A percentile compares a stretch with the other conserved stretches of the same genome.
Conservation (phyloP, 2,888 invertebrate species). For the Dromius quadrimaculatus region DNA sequence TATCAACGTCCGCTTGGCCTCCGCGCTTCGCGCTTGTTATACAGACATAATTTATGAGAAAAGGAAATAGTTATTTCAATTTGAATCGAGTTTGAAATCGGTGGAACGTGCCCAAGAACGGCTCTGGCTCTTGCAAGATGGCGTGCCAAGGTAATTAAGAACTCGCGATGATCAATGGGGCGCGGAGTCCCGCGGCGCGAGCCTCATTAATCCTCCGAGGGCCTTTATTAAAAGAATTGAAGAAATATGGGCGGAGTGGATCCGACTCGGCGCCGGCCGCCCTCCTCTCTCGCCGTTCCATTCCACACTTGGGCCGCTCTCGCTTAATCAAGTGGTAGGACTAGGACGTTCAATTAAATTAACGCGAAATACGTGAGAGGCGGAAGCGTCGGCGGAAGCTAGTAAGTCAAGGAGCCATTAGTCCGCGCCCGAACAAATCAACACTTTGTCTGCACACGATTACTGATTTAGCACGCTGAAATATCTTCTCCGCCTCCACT, state of each 20-base stretch:
- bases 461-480: slow-evolving; percentile 39
- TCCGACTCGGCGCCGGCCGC: slow-evolving; percentile 49
- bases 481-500: slow-evolving; percentile 25
- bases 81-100: slow-evolving; percentile 62
- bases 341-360: slow-evolving; percentile 62
- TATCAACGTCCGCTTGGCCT: slow-evolving; percentile 63
- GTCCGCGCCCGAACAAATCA: slow-evolving; percentile 65
- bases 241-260: slow-evolving; percentile 68
- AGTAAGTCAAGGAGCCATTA: slow-evolving; percentile 65
- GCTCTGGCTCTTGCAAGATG: slow-evolving; percentile 56
- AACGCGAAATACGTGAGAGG: slow-evolving; percentile 62
- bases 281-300: not conserved
- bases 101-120: slow-evolving; percentile 63
- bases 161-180: slow-evolving; percentile 65
- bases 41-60: slow-evolving; percentile 65
- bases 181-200: slow-evolving; percentile 59
- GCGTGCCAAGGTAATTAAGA: slow-evolving; percentile 64
- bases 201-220: slow-evolving; percentile 66
- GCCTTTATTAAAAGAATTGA: slow-evolving; percentile 69
- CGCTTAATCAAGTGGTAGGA: slow-evolving; percentile 64
- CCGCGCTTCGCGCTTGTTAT: slow-evolving; percentile 63
- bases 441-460: slow-evolving; percentile 61
- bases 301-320: slow-evolving; percentile 1
- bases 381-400: slow-evolving; percentile 65
- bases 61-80: slow-evolving; percentile 65